A percentile compares a stretch with the other conserved stretches of the same genome.
phyloP scores from a whole-genome alignment of 1,140 invertebrate species.

The Mycetomoellerius zeteki region DNA sequence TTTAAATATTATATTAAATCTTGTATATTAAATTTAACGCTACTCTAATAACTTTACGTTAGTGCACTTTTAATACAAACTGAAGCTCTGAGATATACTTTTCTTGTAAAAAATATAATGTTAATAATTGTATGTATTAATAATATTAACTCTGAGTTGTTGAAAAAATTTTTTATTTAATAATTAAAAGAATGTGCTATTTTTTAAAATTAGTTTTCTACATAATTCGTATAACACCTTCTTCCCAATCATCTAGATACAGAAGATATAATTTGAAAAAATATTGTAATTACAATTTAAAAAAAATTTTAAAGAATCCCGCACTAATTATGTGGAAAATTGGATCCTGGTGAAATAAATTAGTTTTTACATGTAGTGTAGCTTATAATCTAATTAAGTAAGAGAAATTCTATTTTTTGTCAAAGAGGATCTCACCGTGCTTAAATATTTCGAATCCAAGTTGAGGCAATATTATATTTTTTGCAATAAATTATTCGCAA shows the following conservation, averaged over 20 bases:
- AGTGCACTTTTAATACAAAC: background rate
- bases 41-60: conserved; percentile 7
- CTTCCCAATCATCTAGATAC: background rate
- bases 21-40: conserved; percentile 33
- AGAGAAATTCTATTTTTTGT: no score
- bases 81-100: background rate
- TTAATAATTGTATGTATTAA: background rate
- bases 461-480: no score
- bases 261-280: background rate
- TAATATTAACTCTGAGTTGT: conserved; percentile 8
- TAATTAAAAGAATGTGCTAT: background rate
- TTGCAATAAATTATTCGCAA: no score
- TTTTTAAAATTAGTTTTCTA: background rate
- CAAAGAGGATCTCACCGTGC: no score
- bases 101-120: background rate
- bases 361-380: no score
- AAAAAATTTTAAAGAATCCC: background rate
- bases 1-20: conserved; percentile 47
- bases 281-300: background rate
- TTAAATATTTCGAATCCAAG: no score
- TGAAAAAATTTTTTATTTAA: background rate
- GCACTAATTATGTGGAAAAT: no score
- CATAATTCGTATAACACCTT: background rate
- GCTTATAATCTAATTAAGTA: no score
- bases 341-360: no score